Evolutionary conservation across 2,797 vertebrate species (phyloP), one percentile per base, ranked within the genome.

Genomic region (Kryptopterus vitreolus): DNA sequence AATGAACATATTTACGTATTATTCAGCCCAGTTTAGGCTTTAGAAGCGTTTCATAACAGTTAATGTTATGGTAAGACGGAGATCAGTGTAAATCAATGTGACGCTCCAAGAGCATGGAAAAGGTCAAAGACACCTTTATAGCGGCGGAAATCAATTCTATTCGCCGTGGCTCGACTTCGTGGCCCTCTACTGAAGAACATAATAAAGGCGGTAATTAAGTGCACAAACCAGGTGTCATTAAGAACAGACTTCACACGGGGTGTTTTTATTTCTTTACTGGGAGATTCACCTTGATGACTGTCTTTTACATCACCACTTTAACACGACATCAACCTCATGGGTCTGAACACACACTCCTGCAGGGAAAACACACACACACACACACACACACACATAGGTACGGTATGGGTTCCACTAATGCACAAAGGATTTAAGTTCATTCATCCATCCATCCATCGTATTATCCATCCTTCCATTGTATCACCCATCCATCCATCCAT

Each of bases 301-400:
- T 72, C 43, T 61, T 43, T 70, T 33, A 55, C 11, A 12, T 12
- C 62, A 71, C 16, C 62, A 43, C n/a, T 65, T 78, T 68, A 78
- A 78, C 43, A 61, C 62, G 43, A 78, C 63, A 77, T 59, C 80
- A 83, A 85, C 79, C 79, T 50, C 69, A 46, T 13, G 46, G 61
- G 73, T 53, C 61, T 50, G 48, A 62, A 70, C 68, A 48, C n/a
- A 53, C 77, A 55, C 24, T 24, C 55, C 4, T 48, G 22, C 50
- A 76, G 24, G 48, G 38, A 35, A 33, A 79, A 82, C 71, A 79
- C 52, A 86, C 86, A 62, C 82, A 81, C 74, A 61, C 29, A 63
- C 75, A 53, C 20, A 6, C 16, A 65, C 20, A 24, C 22, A 48
- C 33, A n/a, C n/a, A n/a, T n/a, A n/a, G n/a, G n/a, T n/a, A n/a